These are phyloP conservation scores for Aepyceros melampus DNA, from an alignment of 2,113 vertebrate genomes.

Conservation along the genomic window DNA sequence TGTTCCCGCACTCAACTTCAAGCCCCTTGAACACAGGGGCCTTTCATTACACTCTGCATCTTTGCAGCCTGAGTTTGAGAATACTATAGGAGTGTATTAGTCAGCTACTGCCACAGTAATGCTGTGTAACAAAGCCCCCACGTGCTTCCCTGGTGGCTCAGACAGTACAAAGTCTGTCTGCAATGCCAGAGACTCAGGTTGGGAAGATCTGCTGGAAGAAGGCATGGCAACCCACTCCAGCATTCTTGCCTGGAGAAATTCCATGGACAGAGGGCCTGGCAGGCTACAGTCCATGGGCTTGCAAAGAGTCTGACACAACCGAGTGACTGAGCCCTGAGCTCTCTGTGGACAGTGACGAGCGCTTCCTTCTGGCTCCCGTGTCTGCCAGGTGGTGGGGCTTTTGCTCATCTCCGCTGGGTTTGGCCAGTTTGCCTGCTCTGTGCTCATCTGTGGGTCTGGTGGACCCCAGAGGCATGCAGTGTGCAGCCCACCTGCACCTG, in stretches of 20 bases:
- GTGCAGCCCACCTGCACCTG: too few relatives aligned
- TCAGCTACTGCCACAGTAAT: neutral
- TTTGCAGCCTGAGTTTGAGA: neutral
- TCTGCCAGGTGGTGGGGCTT: neutral
- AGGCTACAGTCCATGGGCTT: neutral
- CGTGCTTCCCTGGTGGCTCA: neutral
- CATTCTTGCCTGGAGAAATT: neutral
- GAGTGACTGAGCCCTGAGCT: neutral
- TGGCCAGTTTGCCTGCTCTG: neutral
- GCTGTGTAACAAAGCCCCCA: neutral
- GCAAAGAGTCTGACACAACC: neutral
- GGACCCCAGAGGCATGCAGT: neutral
- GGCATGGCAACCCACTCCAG: neutral
- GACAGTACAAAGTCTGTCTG: neutral
- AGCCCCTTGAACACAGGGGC: neutral
- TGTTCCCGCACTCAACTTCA: neutral
- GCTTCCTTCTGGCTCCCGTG: neutral
- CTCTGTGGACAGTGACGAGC: neutral
- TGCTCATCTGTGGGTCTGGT: neutral
- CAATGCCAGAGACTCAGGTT: neutral
- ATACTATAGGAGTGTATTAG: neutral
- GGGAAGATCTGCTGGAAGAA: neutral
- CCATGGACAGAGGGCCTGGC: neutral
- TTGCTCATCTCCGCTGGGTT: fast-evolving
- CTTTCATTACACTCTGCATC: neutral